Evolutionary conservation across 2,888 invertebrate species (phyloP).

Genomic region (Suillia variegata): DNA sequence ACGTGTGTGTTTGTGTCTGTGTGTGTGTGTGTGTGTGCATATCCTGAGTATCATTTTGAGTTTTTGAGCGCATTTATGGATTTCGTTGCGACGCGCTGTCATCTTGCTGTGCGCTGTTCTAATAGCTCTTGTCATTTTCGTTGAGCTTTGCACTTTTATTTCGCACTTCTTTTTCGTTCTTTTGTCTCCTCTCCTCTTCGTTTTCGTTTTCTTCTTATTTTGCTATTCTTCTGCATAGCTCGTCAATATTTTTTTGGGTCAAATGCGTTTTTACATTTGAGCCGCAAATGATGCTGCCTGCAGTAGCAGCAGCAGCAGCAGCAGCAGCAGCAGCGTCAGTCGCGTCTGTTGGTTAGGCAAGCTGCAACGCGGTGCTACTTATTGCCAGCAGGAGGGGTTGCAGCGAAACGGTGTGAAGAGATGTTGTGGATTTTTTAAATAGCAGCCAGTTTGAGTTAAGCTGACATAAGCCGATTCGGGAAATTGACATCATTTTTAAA

Average conservation of each 20-base stretch:
- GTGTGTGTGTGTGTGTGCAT: neutral
- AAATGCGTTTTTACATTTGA: constrained; percentile 7
- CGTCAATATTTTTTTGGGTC: constrained; percentile 17
- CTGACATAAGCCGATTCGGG: constrained; percentile 21
- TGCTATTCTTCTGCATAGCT: constrained; percentile 7
- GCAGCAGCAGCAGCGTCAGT: neutral
- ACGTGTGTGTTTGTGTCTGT: neutral
- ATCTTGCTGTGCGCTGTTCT: constrained; percentile 13
- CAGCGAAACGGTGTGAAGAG: neutral
- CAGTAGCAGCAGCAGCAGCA: neutral
- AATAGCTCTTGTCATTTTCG: constrained; percentile 24
- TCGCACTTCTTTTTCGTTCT: neutral
- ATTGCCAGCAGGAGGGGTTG: neutral
- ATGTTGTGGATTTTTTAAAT: neutral
- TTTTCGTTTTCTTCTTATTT: no score
- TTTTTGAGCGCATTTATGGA: constrained; percentile 21
- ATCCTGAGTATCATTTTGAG: neutral
- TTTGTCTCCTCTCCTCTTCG: neutral
- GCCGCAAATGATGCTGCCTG: constrained; percentile 3
- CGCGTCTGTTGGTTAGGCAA: no score
- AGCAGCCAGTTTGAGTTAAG: constrained; percentile 10
- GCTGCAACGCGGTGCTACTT: no score
- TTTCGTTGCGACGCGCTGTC: constrained; percentile 22
- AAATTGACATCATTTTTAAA: constrained; percentile 21
- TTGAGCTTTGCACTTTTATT: constrained; percentile 24